Base-by-base conservation (phyloP, 2,113 vertebrate species). In the Chamaea fasciata region DNA sequence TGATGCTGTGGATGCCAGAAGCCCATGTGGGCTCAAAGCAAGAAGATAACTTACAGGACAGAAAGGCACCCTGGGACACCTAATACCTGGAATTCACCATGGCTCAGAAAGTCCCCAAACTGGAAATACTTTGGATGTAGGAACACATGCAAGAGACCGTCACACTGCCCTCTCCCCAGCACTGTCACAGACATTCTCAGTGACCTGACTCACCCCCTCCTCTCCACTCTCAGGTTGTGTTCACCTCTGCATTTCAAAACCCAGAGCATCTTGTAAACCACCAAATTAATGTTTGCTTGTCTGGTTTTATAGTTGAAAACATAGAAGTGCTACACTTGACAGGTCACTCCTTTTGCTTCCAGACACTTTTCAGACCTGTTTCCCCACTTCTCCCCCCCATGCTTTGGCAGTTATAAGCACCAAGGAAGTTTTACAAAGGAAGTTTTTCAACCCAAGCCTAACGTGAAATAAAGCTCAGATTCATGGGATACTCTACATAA, bases 61-160 rank as follows among this genome's bases (percentile, higher is more conserved):
- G 44, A 59, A 84, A 83, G 59, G 28, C 59, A 65, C 7, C 15
- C 6, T 15, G 14, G 62, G 64, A 63, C 19, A 73, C 14, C 0
- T 1, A 73, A 60, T 8, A 65, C 42, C 33, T 37, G 31, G 50
- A 88, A 85, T 80, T 76, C 57, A 76, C 1, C 15, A n/a, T 33
- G 57, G 22, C 53, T 83, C 41, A 28, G 17, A 19, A 85, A 73
- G 62, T 33, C 22, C n/a, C 20, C 0, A 1, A 11, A 49, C 50
- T 69, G 67, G n/a, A 79, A 94, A 62, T 17, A 26, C 35, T 47
- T 13, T 2, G 33, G 49, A 23, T 52, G 62, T 59, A 41, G 46
- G 35, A 79, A 27, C 39, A 53, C 41, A 47, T 4, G 1, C 0
- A 26, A 67, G 27, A 89, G 27, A 47, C 0, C 0, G 1, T 19